Conservation (phyloP, 2,888 invertebrate genomes). For the Drosophila pegasa region DNA sequence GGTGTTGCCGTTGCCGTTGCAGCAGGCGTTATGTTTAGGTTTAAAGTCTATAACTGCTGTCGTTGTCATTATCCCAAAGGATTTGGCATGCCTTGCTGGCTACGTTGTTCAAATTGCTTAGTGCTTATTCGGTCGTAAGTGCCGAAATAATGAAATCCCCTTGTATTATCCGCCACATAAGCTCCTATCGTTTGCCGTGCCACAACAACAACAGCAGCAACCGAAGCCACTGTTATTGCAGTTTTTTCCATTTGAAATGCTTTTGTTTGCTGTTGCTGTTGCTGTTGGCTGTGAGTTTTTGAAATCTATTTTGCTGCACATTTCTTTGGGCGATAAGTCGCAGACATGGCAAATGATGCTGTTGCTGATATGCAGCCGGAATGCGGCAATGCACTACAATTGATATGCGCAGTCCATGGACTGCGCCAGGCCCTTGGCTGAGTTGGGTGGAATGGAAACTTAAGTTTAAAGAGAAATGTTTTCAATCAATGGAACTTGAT, state of each 20-base stretch:
- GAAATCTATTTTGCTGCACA: slow-evolving; percentile 74
- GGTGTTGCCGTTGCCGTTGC: slow-evolving; percentile 14
- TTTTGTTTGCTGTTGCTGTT: slow-evolving; percentile 21
- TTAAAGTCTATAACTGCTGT: slow-evolving; percentile 76
- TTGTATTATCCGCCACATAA: slow-evolving; percentile 78
- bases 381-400: slow-evolving; percentile 54
- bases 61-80: slow-evolving; percentile 65
- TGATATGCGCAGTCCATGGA: slow-evolving; percentile 46
- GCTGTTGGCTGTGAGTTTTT: slow-evolving; percentile 8
- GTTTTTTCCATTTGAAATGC: slow-evolving; percentile 21
- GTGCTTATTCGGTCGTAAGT: slow-evolving; percentile 78
- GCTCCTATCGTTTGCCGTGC: slow-evolving; percentile 54
- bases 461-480: no score
- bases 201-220: slow-evolving; percentile 2
- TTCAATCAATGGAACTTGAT: neutral
- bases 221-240: slow-evolving; percentile 16
- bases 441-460: neutral
- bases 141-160: slow-evolving; percentile 80
- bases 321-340: slow-evolving; percentile 81
- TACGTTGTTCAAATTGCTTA: slow-evolving; percentile 72
- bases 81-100: slow-evolving; percentile 65
- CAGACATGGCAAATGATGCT: slow-evolving; percentile 80
- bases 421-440: slow-evolving; percentile 16
- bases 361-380: slow-evolving; percentile 52
- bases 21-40: slow-evolving; percentile 68